These are phyloP conservation scores for Oligia latruncula DNA, from an alignment of 2,888 invertebrate genomes.

Conservation along the genomic window DNA sequence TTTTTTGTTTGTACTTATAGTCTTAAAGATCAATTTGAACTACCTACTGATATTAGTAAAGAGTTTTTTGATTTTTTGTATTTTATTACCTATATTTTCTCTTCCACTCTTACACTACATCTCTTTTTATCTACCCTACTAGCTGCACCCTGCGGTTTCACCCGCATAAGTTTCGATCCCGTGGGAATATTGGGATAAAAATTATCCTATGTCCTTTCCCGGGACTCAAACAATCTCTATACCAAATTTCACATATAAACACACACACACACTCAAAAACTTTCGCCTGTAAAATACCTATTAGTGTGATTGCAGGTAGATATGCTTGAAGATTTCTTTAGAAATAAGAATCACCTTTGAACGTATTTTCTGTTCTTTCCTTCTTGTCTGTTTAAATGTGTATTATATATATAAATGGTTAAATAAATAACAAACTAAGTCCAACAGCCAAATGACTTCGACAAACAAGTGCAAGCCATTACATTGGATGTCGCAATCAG, in stretches of 20 bases:
- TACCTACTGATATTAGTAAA: background rate
- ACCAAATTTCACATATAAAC: too few relatives aligned
- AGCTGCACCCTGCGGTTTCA: background rate
- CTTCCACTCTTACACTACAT: background rate
- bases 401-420: background rate
- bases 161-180: too few relatives aligned
- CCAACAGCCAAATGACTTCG: constrained; percentile 23
- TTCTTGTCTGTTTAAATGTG: background rate
- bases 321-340: background rate
- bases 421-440: background rate
- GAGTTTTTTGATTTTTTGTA: background rate
- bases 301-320: too few relatives aligned
- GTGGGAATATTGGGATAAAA: too few relatives aligned
- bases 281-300: too few relatives aligned
- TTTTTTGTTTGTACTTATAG: too few relatives aligned
- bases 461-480: constrained; percentile 43
- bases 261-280: too few relatives aligned
- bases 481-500: constrained; percentile 49
- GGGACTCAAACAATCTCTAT: too few relatives aligned
- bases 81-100: background rate
- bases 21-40: background rate
- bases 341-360: background rate
- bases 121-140: too few relatives aligned
- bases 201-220: too few relatives aligned
- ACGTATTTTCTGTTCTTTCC: background rate